Evolutionary conservation across 2,888 invertebrate genomes (phyloP).

Genomic region (Mycalesis mineus): DNA sequence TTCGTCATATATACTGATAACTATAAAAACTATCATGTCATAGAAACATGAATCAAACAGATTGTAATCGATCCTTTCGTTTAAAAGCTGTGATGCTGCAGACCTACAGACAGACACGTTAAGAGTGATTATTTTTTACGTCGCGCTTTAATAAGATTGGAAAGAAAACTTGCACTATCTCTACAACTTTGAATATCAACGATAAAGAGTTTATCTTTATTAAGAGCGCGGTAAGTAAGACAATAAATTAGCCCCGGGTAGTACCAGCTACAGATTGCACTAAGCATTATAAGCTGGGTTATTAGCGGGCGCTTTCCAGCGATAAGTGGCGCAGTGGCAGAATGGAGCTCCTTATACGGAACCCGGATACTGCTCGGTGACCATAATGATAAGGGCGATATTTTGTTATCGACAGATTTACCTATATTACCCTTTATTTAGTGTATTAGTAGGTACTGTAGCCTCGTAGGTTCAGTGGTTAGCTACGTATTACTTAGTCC

Average conservation of each 20-base stretch:
- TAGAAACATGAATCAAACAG: too few species aligned
- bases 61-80: too few species aligned
- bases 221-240: conserved; percentile 39
- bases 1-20: too few species aligned
- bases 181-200: conserved; percentile 25
- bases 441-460: too few species aligned
- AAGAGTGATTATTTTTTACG: too few species aligned
- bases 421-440: not conserved
- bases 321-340: conserved; percentile 60
- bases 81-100: too few species aligned
- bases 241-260: conserved; percentile 37
- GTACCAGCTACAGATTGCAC: conserved; percentile 30
- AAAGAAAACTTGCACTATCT: not conserved
- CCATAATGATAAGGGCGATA: conserved; percentile 33
- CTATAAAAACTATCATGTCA: too few species aligned
- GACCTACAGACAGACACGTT: too few species aligned
- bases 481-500: too few species aligned
- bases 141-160: too few species aligned
- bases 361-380: conserved; percentile 50
- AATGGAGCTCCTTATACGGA: conserved; percentile 54
- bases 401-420: conserved; percentile 4
- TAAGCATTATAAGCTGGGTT: conserved; percentile 39
- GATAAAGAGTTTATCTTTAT: conserved; percentile 41
- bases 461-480: too few species aligned
- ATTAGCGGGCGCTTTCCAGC: conserved; percentile 63